Conservation (phyloP, 2,888 invertebrate species). For the Diarsia rubi region DNA sequence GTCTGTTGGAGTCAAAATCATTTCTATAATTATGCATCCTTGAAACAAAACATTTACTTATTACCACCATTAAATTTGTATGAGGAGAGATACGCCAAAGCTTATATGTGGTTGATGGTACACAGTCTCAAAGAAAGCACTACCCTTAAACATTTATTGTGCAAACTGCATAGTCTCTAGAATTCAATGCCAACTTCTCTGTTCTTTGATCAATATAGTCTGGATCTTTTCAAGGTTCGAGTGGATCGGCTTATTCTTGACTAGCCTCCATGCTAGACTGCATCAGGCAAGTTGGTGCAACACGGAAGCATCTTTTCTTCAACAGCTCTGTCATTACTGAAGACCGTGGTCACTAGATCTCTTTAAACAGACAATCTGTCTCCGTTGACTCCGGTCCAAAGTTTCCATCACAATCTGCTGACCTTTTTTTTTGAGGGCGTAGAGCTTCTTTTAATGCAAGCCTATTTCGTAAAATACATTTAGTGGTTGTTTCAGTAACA, state of each 20-base stretch:
- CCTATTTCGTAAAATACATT: neutral
- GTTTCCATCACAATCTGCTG: no score
- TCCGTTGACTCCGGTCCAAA: no score
- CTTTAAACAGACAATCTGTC: no score
- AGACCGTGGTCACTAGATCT: no score
- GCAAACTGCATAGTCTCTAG: neutral
- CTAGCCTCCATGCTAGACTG: neutral
- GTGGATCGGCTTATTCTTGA: neutral
- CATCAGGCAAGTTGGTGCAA: neutral
- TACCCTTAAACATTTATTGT: neutral
- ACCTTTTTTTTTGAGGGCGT: no score
- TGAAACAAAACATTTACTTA: neutral
- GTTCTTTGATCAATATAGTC: neutral
- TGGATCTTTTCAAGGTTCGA: neutral
- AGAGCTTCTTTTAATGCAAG: neutral
- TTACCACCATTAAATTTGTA: neutral
- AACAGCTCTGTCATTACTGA: no score
- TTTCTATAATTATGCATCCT: neutral
- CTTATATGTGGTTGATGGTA: neutral
- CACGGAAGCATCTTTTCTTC: no score
- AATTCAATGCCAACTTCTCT: neutral
- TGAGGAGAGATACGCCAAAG: neutral
- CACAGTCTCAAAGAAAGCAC: neutral
- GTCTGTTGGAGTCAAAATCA: neutral
- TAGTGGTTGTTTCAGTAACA: neutral